Evolutionary conservation across 2,888 invertebrate genomes (phyloP).

Genomic region (Acanthosoma haemorrhoidale): DNA sequence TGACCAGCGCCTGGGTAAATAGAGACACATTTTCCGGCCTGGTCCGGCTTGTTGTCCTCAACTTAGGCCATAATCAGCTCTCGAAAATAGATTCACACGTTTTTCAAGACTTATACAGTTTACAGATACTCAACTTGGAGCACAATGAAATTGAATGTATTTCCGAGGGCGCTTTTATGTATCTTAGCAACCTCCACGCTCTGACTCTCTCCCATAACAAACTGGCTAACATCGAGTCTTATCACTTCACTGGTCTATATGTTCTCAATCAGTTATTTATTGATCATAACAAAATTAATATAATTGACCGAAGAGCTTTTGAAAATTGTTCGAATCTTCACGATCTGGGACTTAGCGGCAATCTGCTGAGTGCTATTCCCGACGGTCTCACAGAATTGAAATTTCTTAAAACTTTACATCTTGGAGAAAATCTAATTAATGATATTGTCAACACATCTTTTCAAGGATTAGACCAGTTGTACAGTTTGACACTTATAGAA

Average conservation of each 20-base stretch:
- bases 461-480: slow-evolving; percentile 76
- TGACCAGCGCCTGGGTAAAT: slow-evolving; percentile 77
- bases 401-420: slow-evolving; percentile 79
- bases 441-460: slow-evolving; percentile 79
- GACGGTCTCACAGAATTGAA: slow-evolving; percentile 74
- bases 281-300: slow-evolving; percentile 75
- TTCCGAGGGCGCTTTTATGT: slow-evolving; percentile 79
- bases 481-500: slow-evolving; percentile 79
- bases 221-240: slow-evolving; percentile 71
- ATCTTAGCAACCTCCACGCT: slow-evolving; percentile 82
- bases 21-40: slow-evolving; percentile 79
- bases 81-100: slow-evolving; percentile 75
- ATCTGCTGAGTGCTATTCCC: slow-evolving; percentile 73
- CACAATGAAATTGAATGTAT: slow-evolving; percentile 83
- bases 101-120: slow-evolving; percentile 78
- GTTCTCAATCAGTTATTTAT: slow-evolving; percentile 77
- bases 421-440: slow-evolving; percentile 86
- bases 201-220: slow-evolving; percentile 83
- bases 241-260: slow-evolving; percentile 76
- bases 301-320: slow-evolving; percentile 72
- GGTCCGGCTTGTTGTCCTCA: slow-evolving; percentile 75
- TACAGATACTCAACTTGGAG: slow-evolving; percentile 77
- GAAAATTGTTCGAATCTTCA: slow-evolving; percentile 82
- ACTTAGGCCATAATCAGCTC: slow-evolving; percentile 76
- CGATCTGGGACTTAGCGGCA: slow-evolving; percentile 82